These are phyloP conservation scores for Hydrochoerus hydrochaeris DNA, from an alignment of 2,113 vertebrate genomes.

Conservation along the genomic window DNA sequence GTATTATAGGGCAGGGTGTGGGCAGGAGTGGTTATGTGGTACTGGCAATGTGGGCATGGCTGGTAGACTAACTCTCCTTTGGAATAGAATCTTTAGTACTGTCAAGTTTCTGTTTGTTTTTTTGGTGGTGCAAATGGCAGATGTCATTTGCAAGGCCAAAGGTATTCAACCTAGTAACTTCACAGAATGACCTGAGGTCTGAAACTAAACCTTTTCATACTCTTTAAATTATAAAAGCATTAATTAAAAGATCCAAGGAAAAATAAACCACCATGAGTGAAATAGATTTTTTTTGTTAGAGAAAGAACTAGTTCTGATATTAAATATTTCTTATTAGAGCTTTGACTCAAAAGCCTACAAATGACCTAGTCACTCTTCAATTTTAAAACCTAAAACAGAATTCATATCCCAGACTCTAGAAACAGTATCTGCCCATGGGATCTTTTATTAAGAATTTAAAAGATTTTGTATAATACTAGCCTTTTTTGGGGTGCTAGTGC, in stretches of 20 bases:
- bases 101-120: background rate
- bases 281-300: background rate
- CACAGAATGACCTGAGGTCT: background rate
- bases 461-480: background rate
- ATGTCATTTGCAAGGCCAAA: background rate
- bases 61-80: background rate
- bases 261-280: background rate
- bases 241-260: conserved; percentile 23
- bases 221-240: conserved; percentile 7
- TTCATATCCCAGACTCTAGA: conserved; percentile 18
- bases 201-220: background rate
- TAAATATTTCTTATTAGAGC: conserved; percentile 29
- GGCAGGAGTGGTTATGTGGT: background rate
- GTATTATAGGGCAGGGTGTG: background rate
- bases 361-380: background rate
- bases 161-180: background rate
- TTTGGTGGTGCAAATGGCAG: background rate
- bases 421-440: background rate
- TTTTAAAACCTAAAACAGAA: conserved; percentile 51
- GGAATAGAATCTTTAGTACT: background rate
- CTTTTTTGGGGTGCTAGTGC: background rate
- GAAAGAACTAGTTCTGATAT: conserved; percentile 15
- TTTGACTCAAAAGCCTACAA: conserved; percentile 27
- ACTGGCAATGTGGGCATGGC: background rate
- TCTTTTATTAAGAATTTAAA: conserved; percentile 28